Percentiles rank a stretch among this genome's conserved stretches.
Evolutionary conservation across 2,797 vertebrate genomes (phyloP).

Genomic region (Sebastolobus altivelis): DNA sequence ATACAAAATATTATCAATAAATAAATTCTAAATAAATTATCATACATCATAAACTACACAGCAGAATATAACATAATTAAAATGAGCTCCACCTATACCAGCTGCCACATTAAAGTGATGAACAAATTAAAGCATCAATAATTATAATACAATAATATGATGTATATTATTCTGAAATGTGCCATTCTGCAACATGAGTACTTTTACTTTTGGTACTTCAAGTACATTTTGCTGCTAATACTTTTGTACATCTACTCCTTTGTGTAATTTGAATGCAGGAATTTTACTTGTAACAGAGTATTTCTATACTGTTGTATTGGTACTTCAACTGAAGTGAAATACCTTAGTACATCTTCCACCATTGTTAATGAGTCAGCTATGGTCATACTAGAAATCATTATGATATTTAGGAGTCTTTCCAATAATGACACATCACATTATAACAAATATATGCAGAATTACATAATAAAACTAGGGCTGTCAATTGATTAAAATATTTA

Average conservation of each 20-base stretch:
- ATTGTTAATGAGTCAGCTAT: too few species aligned
- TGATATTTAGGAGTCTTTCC: not conserved
- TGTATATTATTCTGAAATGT: not conserved
- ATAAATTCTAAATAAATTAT: not conserved
- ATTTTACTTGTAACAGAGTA: too few species aligned
- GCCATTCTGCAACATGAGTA: not conserved
- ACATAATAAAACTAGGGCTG: too few species aligned
- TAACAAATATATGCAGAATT: too few species aligned
- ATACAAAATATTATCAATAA: not conserved
- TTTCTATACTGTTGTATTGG: too few species aligned
- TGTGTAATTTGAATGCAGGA: too few species aligned
- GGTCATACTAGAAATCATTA: not conserved
- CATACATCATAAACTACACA: not conserved
- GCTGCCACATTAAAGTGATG: not conserved
- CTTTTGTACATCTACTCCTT: not conserved
- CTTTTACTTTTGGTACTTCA: not conserved
- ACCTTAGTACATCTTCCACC: too few species aligned
- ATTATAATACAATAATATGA: not conserved
- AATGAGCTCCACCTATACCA: not conserved
- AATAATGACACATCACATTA: not conserved
- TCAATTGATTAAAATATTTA: too few species aligned
- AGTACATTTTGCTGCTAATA: not conserved
- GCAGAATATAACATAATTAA: too few species aligned
- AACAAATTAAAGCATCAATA: not conserved
- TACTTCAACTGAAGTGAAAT: too few species aligned